Conservation (phyloP, 2,888 invertebrate species). For the Himalopsyche kuldschensis region DNA sequence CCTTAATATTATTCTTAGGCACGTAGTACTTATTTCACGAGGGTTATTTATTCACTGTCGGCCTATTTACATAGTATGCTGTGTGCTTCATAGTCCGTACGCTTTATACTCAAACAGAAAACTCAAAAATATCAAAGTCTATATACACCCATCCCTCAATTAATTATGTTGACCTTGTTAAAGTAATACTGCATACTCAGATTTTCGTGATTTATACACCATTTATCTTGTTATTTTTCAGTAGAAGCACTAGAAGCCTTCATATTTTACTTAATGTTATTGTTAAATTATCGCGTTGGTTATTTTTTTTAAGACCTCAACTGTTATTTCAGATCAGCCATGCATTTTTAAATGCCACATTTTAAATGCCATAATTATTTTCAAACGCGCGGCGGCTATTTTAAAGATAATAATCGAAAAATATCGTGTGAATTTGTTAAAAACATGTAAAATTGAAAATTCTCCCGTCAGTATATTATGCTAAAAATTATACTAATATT, state of each 20-base stretch:
- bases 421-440: too few species aligned
- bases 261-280: too few species aligned
- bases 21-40: slow-evolving; percentile 4
- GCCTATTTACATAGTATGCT: slow-evolving; percentile 1
- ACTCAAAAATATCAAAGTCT: neutral
- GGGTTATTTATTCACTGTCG: neutral
- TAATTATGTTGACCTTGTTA: neutral
- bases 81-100: neutral
- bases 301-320: too few species aligned
- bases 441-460: too few species aligned
- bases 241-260: neutral
- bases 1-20: neutral
- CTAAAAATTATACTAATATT: too few species aligned
- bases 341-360: too few species aligned
- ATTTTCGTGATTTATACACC: neutral
- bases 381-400: too few species aligned
- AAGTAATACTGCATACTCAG: neutral
- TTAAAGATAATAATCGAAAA: too few species aligned
- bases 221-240: neutral
- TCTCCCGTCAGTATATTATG: too few species aligned
- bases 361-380: too few species aligned
- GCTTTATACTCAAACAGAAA: neutral
- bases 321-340: too few species aligned
- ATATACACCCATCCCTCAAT: neutral
- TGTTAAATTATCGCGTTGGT: too few species aligned